These are phyloP conservation scores for Phylloscopus trochiloides DNA, from an alignment of 2,113 vertebrate genomes.

Conservation along the genomic window DNA sequence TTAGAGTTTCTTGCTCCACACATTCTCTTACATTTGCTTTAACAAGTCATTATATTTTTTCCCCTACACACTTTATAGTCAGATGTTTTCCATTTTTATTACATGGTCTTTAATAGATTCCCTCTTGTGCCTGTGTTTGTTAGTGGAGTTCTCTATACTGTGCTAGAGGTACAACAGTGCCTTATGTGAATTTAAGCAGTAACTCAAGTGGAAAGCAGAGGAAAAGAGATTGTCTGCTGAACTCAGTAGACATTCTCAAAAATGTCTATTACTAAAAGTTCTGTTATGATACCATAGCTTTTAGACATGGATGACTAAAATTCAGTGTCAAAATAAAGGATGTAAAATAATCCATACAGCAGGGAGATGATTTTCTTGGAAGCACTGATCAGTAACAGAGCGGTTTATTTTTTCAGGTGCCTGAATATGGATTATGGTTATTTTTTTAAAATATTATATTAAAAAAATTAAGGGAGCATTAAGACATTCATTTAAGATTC, in stretches of 20 bases:
- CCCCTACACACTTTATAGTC: neutral
- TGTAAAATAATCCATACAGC: neutral
- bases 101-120: neutral
- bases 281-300: neutral
- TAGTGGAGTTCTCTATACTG: neutral
- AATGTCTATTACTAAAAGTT: neutral
- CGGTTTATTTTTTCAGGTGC: neutral
- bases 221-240: neutral
- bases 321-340: neutral
- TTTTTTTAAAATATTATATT: neutral
- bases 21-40: neutral
- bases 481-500: neutral
- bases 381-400: neutral
- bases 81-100: neutral
- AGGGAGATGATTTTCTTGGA: fast-evolving
- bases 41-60: neutral
- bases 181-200: neutral
- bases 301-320: neutral
- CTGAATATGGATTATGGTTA: neutral
- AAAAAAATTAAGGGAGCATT: neutral
- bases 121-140: neutral
- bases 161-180: neutral
- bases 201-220: neutral
- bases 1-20: neutral
- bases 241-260: neutral